phyloP scores from a whole-genome alignment of 2,113 vertebrate genomes.

The Cranoglanis bouderius region DNA sequence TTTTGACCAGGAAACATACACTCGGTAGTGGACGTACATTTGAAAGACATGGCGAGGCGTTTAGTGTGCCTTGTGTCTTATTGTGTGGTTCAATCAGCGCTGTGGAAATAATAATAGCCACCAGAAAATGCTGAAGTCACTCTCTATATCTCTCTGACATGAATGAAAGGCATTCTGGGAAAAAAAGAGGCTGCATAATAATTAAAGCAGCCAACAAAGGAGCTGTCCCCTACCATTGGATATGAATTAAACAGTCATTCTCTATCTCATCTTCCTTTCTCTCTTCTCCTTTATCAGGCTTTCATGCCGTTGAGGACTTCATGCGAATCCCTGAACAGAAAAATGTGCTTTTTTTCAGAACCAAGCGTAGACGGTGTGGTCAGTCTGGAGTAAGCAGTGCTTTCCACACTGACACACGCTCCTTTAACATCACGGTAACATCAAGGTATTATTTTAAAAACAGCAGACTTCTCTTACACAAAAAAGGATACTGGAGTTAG shows the following conservation, averaged over 20 bases:
- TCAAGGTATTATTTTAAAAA: slow-evolving; percentile 38
- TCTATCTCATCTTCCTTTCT: slow-evolving; percentile 41
- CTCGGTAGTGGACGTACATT: neutral
- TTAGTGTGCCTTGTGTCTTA: neutral
- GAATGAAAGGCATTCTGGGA: slow-evolving; percentile 41
- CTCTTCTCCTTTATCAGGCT: slow-evolving; percentile 34
- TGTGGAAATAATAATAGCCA: slow-evolving; percentile 39
- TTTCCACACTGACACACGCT: slow-evolving; percentile 6
- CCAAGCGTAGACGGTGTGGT: neutral
- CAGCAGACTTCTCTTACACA: slow-evolving; percentile 2
- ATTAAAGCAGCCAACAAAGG: slow-evolving; percentile 66
- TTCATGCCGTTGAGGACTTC: slow-evolving; percentile 33
- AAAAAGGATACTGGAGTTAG: neutral
- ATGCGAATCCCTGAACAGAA: slow-evolving; percentile 33
- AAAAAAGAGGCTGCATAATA: slow-evolving; percentile 58
- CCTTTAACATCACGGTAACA: slow-evolving; percentile 29
- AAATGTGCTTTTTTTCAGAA: slow-evolving; percentile 26
- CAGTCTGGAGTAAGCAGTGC: slow-evolving; percentile 26
- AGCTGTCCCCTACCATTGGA: slow-evolving; percentile 43
- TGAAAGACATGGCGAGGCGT: slow-evolving; percentile 6
- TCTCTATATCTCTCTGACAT: slow-evolving; percentile 23
- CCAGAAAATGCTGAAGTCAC: slow-evolving; percentile 32
- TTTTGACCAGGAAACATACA: neutral
- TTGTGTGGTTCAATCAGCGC: slow-evolving; percentile 30
- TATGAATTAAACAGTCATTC: slow-evolving; percentile 64